Base-by-base conservation (phyloP, 2,888 invertebrate genomes). In the Flabesymbios commensalis region DNA sequence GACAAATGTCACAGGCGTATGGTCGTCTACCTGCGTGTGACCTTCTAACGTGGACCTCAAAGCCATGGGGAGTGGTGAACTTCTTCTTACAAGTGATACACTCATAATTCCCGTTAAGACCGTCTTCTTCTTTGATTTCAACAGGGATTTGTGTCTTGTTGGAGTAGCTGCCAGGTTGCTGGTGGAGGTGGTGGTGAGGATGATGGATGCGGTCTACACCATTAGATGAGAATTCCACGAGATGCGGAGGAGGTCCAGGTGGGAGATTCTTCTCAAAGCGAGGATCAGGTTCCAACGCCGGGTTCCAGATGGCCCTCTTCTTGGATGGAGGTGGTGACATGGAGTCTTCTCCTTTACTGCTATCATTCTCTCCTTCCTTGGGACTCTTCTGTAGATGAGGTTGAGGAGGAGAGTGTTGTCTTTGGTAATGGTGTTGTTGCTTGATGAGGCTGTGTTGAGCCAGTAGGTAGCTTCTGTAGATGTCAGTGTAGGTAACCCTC, bases 21-120 rank as follows among this genome's bases (percentile, higher is more conserved):
- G 97, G 96, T 73, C 96, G 87, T 83, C 94, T 94, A 14, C 95
- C 96, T 14, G 95, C 95, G 45, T 45, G 45, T 7, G 45, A 45
- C 17, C 45, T 14, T 24, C 51, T 14, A 26, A 95, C 94, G 83
- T 97, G 96, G 26, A 28, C 62, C 85, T 98, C 98, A 59, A 98
- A 87, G 1, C 97, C 97, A 82, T 96, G 96, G 2, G 96, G 93
- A 1, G 97, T 97, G 72, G 94, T 94, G 85, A 97, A 98, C 90
- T 95, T 93, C 85, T 98, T 98, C 84, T 94, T 92, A 85, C 97
- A 98, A 84, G 96, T 96, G 77, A 93, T 90, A 86, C 96, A 96
- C 64, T 94, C 93, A 84, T 92, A 96, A 3, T 47, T 31, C 1
- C 63, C 63, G 24, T 24, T 56, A 2, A 47, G 33, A 24, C 32